phyloP scores from a whole-genome alignment of 2,113 vertebrate species.

The Sorex fumeus region DNA sequence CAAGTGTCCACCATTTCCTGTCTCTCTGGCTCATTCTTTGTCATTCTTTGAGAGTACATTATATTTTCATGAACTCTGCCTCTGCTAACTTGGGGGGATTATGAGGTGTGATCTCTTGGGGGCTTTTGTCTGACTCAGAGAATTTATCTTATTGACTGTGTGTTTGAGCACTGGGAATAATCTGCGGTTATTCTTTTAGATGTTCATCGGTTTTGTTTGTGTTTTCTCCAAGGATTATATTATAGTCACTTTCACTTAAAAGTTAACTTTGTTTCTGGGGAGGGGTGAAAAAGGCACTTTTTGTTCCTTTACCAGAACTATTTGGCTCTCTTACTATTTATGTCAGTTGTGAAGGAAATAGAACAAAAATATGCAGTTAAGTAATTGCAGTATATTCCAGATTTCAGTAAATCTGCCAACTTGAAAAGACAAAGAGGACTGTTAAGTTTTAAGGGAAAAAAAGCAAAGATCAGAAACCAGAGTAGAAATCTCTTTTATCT shows the following conservation, averaged over 20 bases:
- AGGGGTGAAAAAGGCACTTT: not conserved
- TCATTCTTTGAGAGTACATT: not conserved
- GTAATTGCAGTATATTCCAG: not conserved
- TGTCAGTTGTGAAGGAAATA: conserved; percentile 50
- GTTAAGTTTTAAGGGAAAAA: conserved; percentile 70
- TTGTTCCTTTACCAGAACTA: not conserved
- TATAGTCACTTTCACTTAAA: conserved; percentile 49
- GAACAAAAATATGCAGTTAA: not conserved
- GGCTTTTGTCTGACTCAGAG: not conserved
- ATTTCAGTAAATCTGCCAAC: conserved; percentile 36
- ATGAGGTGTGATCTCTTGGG: not conserved
- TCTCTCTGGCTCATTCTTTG: not conserved
- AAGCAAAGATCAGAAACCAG: conserved; percentile 71
- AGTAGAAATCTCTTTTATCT: conserved; percentile 66
- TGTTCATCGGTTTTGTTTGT: conserved; percentile 49
- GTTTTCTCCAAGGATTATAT: conserved; percentile 5
- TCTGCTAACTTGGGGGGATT: conserved; percentile 14
- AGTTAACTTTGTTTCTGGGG: conserved; percentile 36
- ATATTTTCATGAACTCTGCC: not conserved
- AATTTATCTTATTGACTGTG: conserved; percentile 16
- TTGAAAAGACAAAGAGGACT: conserved; percentile 65
- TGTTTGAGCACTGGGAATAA: conserved; percentile 47
- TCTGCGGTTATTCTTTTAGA: not conserved
- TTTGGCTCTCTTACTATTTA: not conserved
- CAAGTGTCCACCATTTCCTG: no score